Base-by-base conservation (phyloP, 2,888 invertebrate genomes). In the Sminthurinus aureus region DNA sequence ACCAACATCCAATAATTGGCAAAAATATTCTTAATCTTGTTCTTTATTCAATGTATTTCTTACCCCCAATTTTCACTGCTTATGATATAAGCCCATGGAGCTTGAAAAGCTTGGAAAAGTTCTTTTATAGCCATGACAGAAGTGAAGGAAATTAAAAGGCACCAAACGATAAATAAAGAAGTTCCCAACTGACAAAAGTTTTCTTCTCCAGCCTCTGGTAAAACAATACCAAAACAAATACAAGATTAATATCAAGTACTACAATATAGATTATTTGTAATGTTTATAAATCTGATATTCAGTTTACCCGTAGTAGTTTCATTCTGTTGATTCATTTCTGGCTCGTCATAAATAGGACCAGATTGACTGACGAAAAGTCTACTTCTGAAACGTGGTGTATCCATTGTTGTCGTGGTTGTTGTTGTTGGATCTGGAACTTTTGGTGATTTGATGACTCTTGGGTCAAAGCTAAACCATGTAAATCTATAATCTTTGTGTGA, bases 61-160 rank as follows among this genome's bases (percentile, higher is more conserved):
- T 22, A 69, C 69, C 87, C 87, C 87, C 87, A 87, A 84, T 88
- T 88, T 78, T 88, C 87, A 82, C 86, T 88, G 69, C 87, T 87
- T 4, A 83, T 38, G 24, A 87, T 83, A 67, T 88, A 88, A 0
- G 86, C 84, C 0, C 84, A 38, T 38, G 88, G 88, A n/a, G 87
- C 80, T 79, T 87, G 88, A 50, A 86, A 66, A 0, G 86, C 67
- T 74, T 96, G 95, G 89, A 95, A 95, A 81, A 95, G 90, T 90
- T 96, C 96, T 90, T 96, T 96, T 38, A 87, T 78, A 6, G 89
- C 85, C 81, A 90, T 85, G 18, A 89, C 69, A 52, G 81, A 81
- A 11, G 86, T 82, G 73, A 89, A 86, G 51, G 85, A 80, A 12
- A 89, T 83, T 38, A 89, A 82, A 50, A 88, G 79, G 67, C 84